These are phyloP conservation scores for Phodopus roborovskii DNA, from an alignment of 2,113 vertebrate species.

Conservation along the genomic window DNA sequence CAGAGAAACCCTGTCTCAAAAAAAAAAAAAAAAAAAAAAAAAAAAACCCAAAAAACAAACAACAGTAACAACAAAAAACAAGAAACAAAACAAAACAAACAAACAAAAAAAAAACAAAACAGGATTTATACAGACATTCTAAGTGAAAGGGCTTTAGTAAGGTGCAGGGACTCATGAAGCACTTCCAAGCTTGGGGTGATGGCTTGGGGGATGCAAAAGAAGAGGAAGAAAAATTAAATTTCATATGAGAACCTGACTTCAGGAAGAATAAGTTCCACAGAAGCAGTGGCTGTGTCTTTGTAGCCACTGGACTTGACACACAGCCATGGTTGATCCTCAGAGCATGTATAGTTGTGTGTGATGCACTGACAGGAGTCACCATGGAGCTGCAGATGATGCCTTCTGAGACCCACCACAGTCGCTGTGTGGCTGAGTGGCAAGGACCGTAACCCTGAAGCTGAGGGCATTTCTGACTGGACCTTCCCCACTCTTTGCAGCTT, in stretches of 20 bases:
- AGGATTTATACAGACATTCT: not conserved
- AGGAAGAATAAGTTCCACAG: too few relatives aligned
- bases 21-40: too few relatives aligned
- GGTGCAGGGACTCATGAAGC: not conserved
- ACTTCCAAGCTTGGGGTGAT: not conserved
- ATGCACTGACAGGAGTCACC: fast-evolving
- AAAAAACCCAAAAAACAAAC: too few relatives aligned
- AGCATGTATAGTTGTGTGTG: fast-evolving
- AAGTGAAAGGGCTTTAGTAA: not conserved
- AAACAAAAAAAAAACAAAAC: too few relatives aligned
- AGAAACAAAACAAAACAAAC: too few relatives aligned
- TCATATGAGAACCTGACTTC: not conserved
- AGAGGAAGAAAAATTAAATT: not conserved
- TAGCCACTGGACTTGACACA: fast-evolving
- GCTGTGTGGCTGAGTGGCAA: not conserved
- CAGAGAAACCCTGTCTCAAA: too few relatives aligned
- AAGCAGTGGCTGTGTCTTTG: not conserved
- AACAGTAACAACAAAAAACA: too few relatives aligned
- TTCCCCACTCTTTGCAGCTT: too few relatives aligned
- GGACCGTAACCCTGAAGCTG: too few relatives aligned
- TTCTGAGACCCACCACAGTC: too few relatives aligned
- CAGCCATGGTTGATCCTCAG: fast-evolving
- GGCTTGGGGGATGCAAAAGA: not conserved
- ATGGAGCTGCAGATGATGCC: not conserved
- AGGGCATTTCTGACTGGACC: not conserved